These are phyloP conservation scores for Notamacropus eugenii DNA, from an alignment of 2,797 vertebrate genomes.

Conservation along the genomic window DNA sequence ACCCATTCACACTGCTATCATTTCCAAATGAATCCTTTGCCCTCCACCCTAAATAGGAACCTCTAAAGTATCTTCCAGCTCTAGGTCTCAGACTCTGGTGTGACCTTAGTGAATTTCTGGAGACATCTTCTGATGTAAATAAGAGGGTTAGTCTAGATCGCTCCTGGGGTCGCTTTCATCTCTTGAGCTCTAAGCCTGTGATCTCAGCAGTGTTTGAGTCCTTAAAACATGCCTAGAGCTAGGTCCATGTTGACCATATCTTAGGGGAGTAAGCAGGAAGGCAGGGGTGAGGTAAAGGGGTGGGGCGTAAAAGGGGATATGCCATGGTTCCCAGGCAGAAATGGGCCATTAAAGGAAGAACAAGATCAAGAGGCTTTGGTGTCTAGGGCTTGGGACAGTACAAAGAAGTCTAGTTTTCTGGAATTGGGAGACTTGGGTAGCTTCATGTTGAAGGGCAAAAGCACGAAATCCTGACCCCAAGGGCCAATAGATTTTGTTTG, in stretches of 20 bases:
- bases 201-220: constrained; percentile 63
- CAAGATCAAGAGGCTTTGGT: constrained; percentile 24
- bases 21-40: neutral
- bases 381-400: neutral
- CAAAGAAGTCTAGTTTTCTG: neutral
- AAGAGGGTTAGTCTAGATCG: too few species aligned
- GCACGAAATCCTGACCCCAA: neutral
- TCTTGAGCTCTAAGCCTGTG: neutral
- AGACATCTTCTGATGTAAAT: neutral
- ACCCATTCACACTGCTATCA: neutral
- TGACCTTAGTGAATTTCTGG: neutral
- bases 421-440: neutral
- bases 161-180: neutral
- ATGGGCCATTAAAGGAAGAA: constrained; percentile 43
- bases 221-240: constrained; percentile 67
- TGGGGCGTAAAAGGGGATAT: neutral
- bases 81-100: neutral
- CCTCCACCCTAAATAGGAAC: neutral
- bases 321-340: constrained; percentile 24
- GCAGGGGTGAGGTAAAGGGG: too few species aligned
- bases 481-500: constrained; percentile 13
- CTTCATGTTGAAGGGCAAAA: neutral
- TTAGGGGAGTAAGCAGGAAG: constrained; percentile 54
- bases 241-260: constrained; percentile 51
- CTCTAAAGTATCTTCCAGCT: neutral